Evolutionary conservation across 2,113 vertebrate species (phyloP).

Genomic region (Lycocorax pyrrhopterus): DNA sequence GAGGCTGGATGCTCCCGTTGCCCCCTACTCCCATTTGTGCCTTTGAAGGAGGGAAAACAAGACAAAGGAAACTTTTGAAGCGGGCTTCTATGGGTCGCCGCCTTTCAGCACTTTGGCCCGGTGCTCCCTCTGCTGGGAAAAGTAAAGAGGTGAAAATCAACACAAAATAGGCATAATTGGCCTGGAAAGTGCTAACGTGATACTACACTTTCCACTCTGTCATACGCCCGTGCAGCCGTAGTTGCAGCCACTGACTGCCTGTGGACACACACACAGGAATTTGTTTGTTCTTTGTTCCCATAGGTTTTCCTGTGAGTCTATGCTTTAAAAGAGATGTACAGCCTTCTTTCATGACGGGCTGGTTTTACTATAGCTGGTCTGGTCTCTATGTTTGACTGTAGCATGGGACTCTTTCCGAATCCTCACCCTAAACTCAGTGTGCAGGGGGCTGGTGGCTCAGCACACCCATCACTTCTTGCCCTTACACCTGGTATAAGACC

Average conservation of each 20-base stretch:
- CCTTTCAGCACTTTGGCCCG: background rate
- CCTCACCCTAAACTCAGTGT: background rate
- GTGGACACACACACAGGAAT: background rate
- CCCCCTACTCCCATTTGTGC: background rate
- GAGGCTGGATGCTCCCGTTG: background rate
- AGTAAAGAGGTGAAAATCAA: background rate
- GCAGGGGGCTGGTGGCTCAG: background rate
- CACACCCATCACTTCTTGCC: background rate
- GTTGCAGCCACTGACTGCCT: background rate
- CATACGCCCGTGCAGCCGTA: background rate
- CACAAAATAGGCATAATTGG: background rate
- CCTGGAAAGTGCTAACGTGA: background rate
- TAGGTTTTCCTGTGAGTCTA: background rate
- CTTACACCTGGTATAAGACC: background rate
- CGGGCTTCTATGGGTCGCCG: background rate
- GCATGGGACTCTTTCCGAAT: background rate
- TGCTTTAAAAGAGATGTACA: background rate
- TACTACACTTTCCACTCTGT: background rate
- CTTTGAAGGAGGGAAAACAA: background rate
- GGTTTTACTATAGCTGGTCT: background rate
- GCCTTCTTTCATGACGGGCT: background rate
- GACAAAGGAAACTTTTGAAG: background rate
- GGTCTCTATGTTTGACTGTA: background rate
- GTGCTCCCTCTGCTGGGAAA: constrained; percentile 37
- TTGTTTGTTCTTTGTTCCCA: background rate